A percentile compares a stretch with the other conserved stretches of the same genome.
Conservation (phyloP, 2,113 vertebrate species). For the Sinocyclocheilus maitianheensis region DNA sequence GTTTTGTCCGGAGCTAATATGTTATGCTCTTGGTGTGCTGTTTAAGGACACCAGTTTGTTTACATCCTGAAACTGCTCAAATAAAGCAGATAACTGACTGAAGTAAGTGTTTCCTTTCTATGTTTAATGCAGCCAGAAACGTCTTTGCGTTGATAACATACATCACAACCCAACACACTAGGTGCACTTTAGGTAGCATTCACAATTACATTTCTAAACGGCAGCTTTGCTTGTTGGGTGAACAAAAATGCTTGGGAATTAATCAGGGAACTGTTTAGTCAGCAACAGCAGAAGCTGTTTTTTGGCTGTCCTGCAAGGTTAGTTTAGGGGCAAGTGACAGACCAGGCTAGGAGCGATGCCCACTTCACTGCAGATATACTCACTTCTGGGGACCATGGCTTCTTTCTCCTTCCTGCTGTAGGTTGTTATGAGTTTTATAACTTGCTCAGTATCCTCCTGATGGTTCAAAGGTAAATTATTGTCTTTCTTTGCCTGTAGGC, state of each 20-base stretch:
- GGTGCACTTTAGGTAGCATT: neutral
- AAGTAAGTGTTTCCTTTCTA: neutral
- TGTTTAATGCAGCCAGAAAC: neutral
- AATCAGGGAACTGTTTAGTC: conserved; percentile 55
- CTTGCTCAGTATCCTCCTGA: neutral
- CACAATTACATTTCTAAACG: conserved; percentile 35
- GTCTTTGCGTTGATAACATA: neutral
- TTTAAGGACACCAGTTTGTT: conserved; percentile 19
- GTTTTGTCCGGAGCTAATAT: conserved; percentile 5
- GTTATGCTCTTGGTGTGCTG: neutral
- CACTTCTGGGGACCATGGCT: neutral
- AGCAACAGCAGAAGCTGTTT: conserved; percentile 49
- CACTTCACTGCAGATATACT: neutral
- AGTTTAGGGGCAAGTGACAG: conserved; percentile 4
- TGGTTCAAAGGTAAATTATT: neutral
- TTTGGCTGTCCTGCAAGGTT: conserved; percentile 46
- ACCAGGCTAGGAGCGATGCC: neutral
- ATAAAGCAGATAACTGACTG: neutral
- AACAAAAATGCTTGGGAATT: conserved; percentile 38
- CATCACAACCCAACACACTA: neutral
- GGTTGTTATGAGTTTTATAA: neutral
- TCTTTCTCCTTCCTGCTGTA: neutral
- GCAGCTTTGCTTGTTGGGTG: conserved; percentile 31
- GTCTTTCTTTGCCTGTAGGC: neutral
- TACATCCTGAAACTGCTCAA: neutral